A percentile compares a stretch with the other conserved stretches of the same genome.
phyloP scores from a whole-genome alignment of 30 jellyfish, hydroid and myxozoan genomes.

The Morbakka virulenta region DNA sequence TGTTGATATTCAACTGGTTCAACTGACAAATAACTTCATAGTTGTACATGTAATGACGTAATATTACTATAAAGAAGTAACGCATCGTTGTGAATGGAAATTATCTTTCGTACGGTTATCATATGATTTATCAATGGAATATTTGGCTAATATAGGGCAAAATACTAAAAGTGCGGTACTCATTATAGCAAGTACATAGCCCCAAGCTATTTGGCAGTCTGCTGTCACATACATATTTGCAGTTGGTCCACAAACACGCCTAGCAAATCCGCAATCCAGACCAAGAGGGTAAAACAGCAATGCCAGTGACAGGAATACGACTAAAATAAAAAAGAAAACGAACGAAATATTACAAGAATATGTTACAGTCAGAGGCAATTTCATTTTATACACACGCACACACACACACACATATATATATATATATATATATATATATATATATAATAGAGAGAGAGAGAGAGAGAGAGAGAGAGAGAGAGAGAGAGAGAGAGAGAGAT shows the following conservation, averaged over 20 bases:
- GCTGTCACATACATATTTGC: slow-evolving; percentile 69
- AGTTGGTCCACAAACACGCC: slow-evolving; percentile 58
- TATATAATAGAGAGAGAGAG: no score
- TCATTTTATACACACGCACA: neutral
- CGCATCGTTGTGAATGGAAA: no score
- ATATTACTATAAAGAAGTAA: no score
- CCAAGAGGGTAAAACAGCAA: slow-evolving; percentile 89
- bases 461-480: neutral
- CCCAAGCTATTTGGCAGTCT: slow-evolving; percentile 82
- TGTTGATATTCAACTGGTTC: no score
- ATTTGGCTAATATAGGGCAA: slow-evolving; percentile 74
- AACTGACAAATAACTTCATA: no score
- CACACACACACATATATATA: no score
- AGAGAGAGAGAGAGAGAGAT: no score
- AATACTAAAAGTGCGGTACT: slow-evolving; percentile 60
- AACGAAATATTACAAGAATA: neutral
- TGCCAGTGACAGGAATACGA: slow-evolving; percentile 65
- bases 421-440: no score
- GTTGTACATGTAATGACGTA: no score
- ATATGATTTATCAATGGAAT: slow-evolving; percentile 67
- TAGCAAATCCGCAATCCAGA: slow-evolving; percentile 70
- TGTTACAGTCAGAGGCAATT: neutral
- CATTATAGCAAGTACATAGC: slow-evolving; percentile 77
- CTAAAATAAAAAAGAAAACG: slow-evolving; percentile 28
- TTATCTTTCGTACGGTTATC: no score